These are phyloP conservation scores for Elanus axillaris DNA, from an alignment of 2,113 vertebrate genomes.

Conservation along the genomic window DNA sequence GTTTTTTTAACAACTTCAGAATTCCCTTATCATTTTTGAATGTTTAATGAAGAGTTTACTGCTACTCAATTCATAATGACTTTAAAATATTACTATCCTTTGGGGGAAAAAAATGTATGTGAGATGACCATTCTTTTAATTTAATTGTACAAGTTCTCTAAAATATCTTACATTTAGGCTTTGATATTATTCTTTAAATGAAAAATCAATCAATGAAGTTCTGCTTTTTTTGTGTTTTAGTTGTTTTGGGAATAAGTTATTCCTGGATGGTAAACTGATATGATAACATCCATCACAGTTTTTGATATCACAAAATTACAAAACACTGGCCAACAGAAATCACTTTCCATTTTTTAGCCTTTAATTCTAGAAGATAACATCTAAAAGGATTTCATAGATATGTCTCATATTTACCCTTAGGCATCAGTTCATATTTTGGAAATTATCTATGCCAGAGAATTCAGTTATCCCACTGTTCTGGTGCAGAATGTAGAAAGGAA, in stretches of 20 bases:
- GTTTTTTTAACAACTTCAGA: background rate
- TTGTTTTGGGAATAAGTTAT: background rate
- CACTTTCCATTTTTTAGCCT: background rate
- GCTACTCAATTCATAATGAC: background rate
- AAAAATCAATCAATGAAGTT: background rate
- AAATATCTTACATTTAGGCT: background rate
- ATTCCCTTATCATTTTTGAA: background rate
- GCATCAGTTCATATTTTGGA: background rate
- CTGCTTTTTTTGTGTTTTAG: background rate
- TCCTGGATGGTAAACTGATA: background rate
- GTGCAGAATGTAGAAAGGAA: background rate
- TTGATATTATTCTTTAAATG: background rate
- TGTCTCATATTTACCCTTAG: background rate
- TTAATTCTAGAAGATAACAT: background rate
- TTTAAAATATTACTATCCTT: background rate
- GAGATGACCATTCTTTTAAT: background rate
- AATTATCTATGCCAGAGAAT: constrained; percentile 2
- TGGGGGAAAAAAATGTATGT: background rate
- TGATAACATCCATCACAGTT: background rate
- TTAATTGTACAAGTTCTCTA: background rate
- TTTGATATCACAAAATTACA: background rate
- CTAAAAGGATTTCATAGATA: constrained; percentile 25
- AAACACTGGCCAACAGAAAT: background rate
- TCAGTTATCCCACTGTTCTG: background rate
- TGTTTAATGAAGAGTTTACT: background rate